Evolutionary conservation across 2,113 vertebrate genomes (phyloP), one percentile per base, ranked within the genome.

Genomic region (Podarcis muralis): DNA sequence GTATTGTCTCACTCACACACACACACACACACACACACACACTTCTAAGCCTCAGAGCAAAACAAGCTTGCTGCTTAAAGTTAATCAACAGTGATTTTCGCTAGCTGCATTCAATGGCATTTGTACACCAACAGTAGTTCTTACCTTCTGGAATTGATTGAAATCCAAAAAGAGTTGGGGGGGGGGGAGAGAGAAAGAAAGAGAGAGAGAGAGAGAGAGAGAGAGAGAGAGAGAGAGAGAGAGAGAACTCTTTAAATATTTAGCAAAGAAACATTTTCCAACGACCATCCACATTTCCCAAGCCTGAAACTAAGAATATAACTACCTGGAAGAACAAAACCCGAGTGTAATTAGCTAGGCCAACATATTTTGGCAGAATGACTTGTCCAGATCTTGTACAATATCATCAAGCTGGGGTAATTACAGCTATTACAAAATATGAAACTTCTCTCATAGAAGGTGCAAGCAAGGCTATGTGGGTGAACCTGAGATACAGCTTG

Each of bases 141-240:
- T 97, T 97, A 97, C 97, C 97, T 97, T 97, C 97, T 97, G 97
- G 92, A 97, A 88, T 95, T 95, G 96, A 90, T 97, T 94, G 87
- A 96, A 96, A 95, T 94, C 94, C 94, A 95, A 94, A 95, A 94
- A 95, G 94, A 96, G 95, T 90, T 25, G 27, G 20, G 32, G 30
- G 13, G 72, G 62, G 15, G 27, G 3, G 43, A 27, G 27, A 16
- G 32, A 18, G 1, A 16, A 20, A 69, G n/a, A n/a, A n/a, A n/a
- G n/a, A n/a, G n/a, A n/a, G n/a, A n/a, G n/a, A n/a, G n/a, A n/a
- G n/a, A n/a, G n/a, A n/a, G n/a, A n/a, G n/a, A n/a, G n/a, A n/a
- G n/a, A 71, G 81, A 82, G 37, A 62, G 40, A 40, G 40, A 40
- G 1, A 40, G n/a, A 80, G 35, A 76, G 3, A 75, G 27, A 66